Evolutionary conservation across 2,797 vertebrate genomes (phyloP).

Genomic region (Passerculus sandwichensis): DNA sequence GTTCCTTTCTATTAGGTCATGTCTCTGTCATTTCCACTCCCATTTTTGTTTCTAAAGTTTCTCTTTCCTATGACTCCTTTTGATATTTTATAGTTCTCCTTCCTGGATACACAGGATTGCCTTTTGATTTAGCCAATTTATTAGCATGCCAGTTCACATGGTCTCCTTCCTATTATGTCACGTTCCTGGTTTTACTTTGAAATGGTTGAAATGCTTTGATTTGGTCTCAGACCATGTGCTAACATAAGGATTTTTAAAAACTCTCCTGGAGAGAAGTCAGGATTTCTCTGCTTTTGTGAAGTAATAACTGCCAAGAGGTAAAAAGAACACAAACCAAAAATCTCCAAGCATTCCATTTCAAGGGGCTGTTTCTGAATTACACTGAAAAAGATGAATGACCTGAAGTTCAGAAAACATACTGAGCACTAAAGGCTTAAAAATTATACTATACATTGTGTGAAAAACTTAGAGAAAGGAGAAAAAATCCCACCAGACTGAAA

Average conservation of each 20-base stretch:
- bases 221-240: conserved; percentile 20
- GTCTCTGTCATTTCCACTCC: not conserved
- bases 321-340: conserved; percentile 4
- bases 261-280: conserved; percentile 19
- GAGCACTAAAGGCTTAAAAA: not conserved
- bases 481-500: rapidly evolving
- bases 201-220: conserved; percentile 19
- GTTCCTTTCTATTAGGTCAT: conserved; percentile 15
- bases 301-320: not conserved
- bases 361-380: not conserved
- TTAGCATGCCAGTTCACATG: not conserved
- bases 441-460: not conserved
- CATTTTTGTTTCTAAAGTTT: not conserved
- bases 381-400: not conserved
- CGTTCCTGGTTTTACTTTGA: conserved; percentile 18
- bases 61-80: conserved; percentile 28
- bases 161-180: conserved; percentile 21
- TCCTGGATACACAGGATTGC: conserved; percentile 7
- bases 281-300: not conserved
- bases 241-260: conserved; percentile 21
- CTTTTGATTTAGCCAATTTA: conserved; percentile 38
- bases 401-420: conserved; percentile 20
- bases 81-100: conserved; percentile 11
- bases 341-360: not conserved
- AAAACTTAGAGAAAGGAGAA: not conserved